These are phyloP conservation scores for Sebastes paucispinis DNA, from an alignment of 2,797 vertebrate genomes.

Conservation along the genomic window DNA sequence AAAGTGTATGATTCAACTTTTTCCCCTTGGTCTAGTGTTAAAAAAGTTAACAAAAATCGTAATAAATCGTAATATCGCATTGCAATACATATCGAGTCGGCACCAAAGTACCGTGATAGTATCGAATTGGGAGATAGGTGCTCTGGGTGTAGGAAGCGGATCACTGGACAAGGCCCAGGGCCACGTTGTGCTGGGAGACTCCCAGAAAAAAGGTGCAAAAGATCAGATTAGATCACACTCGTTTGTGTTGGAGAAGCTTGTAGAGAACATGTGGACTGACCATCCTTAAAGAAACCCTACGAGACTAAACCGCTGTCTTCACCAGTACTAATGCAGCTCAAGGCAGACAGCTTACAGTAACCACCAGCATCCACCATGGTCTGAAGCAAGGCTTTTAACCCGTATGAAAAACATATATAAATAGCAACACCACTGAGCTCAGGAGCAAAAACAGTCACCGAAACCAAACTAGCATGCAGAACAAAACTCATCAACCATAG, in stretches of 20 bases:
- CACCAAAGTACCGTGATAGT: no score
- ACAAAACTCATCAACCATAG: background rate
- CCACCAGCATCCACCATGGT: background rate
- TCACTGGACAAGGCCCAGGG: background rate
- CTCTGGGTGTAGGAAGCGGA: background rate
- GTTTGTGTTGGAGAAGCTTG: background rate
- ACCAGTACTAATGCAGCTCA: background rate
- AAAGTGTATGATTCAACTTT: no score
- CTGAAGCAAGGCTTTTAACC: background rate
- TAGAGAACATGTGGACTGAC: background rate
- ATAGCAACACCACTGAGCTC: background rate
- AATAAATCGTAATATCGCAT: no score
- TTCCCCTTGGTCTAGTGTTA: no score
- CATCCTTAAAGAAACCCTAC: background rate
- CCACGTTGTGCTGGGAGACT: background rate
- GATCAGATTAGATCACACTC: background rate
- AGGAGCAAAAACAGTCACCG: background rate
- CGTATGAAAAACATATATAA: background rate
- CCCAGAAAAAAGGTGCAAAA: background rate
- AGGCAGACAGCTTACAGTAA: background rate
- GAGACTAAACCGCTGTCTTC: background rate
- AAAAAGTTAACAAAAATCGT: no score
- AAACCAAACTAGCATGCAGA: constrained; percentile 27
- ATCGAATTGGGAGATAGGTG: background rate
- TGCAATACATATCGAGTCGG: no score